These are phyloP conservation scores for Heteropelma amictum DNA, from an alignment of 2,888 invertebrate genomes.

Conservation along the genomic window DNA sequence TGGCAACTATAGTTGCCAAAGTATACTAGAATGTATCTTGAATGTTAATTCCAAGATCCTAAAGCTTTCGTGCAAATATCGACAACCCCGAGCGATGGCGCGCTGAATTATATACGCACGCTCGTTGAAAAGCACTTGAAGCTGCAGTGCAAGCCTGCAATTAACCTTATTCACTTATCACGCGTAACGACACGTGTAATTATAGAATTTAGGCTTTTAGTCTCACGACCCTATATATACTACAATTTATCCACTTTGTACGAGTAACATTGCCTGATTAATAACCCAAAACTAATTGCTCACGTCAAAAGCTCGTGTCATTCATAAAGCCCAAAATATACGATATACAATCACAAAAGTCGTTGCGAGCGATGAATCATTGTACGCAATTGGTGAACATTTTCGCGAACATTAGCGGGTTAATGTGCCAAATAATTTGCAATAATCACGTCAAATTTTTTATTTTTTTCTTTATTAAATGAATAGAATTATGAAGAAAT, in stretches of 20 bases:
- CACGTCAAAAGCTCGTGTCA: background rate
- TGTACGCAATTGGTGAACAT: no score
- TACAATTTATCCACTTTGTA: constrained; percentile 62
- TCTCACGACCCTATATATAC: no score
- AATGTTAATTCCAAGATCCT: no score
- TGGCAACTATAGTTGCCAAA: background rate
- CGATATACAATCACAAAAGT: no score
- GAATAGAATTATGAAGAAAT: constrained; percentile 4
- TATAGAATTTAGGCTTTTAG: constrained; percentile 12
- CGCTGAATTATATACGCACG: constrained; percentile 11
- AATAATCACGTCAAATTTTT: no score
- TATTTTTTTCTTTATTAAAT: no score
- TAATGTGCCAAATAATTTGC: background rate
- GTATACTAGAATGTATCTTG: background rate
- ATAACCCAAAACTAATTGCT: background rate
- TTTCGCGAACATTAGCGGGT: no score
- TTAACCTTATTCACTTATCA: constrained; percentile 44
- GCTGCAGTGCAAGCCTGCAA: constrained; percentile 32
- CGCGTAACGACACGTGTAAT: constrained; percentile 18
- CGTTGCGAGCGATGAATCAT: background rate
- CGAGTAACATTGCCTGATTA: background rate
- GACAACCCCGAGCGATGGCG: constrained; percentile 3
- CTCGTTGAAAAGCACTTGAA: constrained; percentile 12
- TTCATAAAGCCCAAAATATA: background rate
- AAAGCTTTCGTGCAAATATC: background rate